Evolutionary conservation across 2,888 invertebrate genomes (phyloP).

Genomic region (Azorinus chamasolen): DNA sequence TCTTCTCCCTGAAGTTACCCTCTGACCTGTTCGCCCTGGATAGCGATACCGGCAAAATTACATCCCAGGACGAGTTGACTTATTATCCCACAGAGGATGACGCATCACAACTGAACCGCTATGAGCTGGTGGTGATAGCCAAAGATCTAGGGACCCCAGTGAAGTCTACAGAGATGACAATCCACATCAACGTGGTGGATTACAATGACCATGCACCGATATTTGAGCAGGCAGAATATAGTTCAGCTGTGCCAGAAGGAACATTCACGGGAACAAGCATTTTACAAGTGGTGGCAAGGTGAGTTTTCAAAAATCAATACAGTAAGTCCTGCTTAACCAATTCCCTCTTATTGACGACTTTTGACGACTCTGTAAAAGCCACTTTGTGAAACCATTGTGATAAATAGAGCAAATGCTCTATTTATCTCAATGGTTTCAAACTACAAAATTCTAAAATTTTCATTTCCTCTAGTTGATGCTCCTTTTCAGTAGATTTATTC

Average conservation of each 20-base stretch:
- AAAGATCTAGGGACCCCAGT: conserved; percentile 98
- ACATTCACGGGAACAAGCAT: conserved; percentile 91
- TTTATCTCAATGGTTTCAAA: too few species aligned
- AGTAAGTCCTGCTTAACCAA: too few species aligned
- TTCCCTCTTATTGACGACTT: too few species aligned
- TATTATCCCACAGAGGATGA: conserved; percentile 67
- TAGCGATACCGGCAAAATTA: conserved; percentile 95
- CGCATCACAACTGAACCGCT: conserved; percentile 70
- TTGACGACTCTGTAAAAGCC: too few species aligned
- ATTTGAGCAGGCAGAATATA: conserved; percentile 89
- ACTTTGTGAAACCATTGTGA: too few species aligned
- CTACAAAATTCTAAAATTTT: too few species aligned
- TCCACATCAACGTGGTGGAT: conserved; percentile 95
- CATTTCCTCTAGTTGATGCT: too few species aligned
- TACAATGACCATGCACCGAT: conserved; percentile 96
- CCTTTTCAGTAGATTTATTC: too few species aligned
- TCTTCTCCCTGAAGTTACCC: conserved; percentile 80
- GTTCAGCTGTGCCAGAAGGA: conserved; percentile 88
- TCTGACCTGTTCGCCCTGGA: conserved; percentile 93
- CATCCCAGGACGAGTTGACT: conserved; percentile 91
- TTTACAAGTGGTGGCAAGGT: conserved; percentile 88
- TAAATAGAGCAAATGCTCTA: too few species aligned
- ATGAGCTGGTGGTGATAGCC: conserved; percentile 90
- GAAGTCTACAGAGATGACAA: conserved; percentile 94
- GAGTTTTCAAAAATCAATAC: conserved; percentile 25